Base-by-base conservation (phyloP, 2,888 invertebrate species). In the Macroteleia sp. region DNA sequence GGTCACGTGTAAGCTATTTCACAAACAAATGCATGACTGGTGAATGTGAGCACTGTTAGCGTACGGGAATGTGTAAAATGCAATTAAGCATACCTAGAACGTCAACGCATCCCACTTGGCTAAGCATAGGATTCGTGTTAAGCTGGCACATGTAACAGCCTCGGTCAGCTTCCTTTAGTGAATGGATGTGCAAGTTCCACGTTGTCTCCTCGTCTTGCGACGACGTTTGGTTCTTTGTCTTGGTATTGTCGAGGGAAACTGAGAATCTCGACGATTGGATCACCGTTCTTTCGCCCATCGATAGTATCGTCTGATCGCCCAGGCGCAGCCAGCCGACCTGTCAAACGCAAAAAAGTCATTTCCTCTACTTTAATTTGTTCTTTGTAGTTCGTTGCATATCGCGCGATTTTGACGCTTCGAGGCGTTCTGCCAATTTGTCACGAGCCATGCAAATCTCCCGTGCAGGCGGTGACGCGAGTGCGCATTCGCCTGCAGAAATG, bases 111-210 rank as follows among this genome's bases (percentile, higher is more conserved):
- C 96, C 96, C 64, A 95, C 93, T 90, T 95, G 95, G 85, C 95
- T 96, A 92, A 95, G 95, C 95, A 96, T 96, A 66, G 94, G 94
- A 79, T 93, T 94, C 2, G 96, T 96, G 90, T 96, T 96, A 82
- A 96, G 95, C 92, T 96, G 96, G 88, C 96, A 96, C 95, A 96
- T 95, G 91, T 96, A 96, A 86, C 95, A 96, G 6, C 95, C 96
- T 71, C 95, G 93, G 89, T 96, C 96, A 56, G 94, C 93, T 81
- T 95, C 95, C 91, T 94, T 94, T 81, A 96, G 92, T 56, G 95
- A 95, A 46, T 95, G 91, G 82, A 96, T 95, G 88, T 95, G 95
- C 32, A 96, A 93, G 87, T 94, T 94, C 96, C 96, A 96, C 32
- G 94, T 95, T 74, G 93, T 92, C 22, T 95, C 94, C 91, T 95